Percentiles rank a stretch among this genome's conserved stretches.
Conservation (phyloP, 2,888 invertebrate genomes). For the Hedya salicella region DNA sequence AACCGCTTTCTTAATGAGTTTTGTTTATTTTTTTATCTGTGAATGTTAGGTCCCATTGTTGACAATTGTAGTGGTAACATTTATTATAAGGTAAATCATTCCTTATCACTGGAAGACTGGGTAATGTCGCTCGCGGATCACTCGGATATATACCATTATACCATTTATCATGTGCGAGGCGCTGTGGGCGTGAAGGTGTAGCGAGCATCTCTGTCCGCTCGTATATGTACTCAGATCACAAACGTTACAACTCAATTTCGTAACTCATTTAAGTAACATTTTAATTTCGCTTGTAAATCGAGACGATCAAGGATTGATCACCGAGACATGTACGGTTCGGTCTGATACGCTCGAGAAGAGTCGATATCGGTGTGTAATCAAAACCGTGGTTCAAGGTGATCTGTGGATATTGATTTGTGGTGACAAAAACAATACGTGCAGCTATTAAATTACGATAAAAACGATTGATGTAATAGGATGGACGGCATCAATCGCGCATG, state of each 20-base stretch:
- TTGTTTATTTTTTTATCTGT: too few relatives aligned
- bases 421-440: constrained; percentile 59
- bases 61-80: background rate
- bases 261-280: constrained; percentile 60
- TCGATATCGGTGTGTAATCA: constrained; percentile 72
- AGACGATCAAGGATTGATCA: constrained; percentile 72
- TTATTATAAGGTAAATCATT: background rate
- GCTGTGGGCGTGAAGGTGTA: constrained; percentile 52
- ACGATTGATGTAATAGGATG: constrained; percentile 35
- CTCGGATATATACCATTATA: too few relatives aligned
- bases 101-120: constrained; percentile 46
- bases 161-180: constrained; percentile 55
- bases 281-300: constrained; percentile 60
- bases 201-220: constrained; percentile 3
- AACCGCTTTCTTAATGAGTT: too few relatives aligned
- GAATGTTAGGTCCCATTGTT: too few relatives aligned
- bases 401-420: constrained; percentile 61
- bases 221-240: constrained; percentile 47
- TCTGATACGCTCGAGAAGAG: constrained; percentile 76
- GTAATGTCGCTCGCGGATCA: constrained; percentile 45
- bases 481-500: constrained; percentile 59
- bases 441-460: constrained; percentile 48
- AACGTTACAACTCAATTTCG: constrained; percentile 66
- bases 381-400: constrained; percentile 76
- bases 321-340: constrained; percentile 73